phyloP scores from a whole-genome alignment of 2,113 vertebrate genomes.

The Oxyura jamaicensis region DNA sequence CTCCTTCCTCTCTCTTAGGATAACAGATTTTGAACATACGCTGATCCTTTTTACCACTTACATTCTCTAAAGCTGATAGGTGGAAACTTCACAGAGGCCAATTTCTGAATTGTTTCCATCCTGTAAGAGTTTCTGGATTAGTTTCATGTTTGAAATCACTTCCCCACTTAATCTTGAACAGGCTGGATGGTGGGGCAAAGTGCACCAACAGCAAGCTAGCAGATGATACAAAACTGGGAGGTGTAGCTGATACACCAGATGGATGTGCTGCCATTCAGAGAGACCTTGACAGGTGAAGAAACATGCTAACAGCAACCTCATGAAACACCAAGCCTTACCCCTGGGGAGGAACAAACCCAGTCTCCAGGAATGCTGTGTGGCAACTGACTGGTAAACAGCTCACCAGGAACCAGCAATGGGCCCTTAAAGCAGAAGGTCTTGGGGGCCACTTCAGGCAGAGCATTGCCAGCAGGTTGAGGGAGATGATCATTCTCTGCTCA shows the following conservation, averaged over 20 bases:
- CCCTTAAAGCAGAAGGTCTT: background rate
- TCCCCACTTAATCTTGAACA: background rate
- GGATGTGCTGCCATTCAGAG: background rate
- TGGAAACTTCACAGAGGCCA: background rate
- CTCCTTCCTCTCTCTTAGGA: background rate
- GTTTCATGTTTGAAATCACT: background rate
- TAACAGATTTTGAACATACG: background rate
- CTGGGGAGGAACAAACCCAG: background rate
- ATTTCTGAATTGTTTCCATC: background rate
- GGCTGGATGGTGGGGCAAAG: background rate
- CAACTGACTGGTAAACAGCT: background rate
- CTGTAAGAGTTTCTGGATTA: background rate
- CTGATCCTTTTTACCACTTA: background rate
- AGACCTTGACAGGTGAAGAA: background rate
- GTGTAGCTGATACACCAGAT: background rate
- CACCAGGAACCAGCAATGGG: background rate
- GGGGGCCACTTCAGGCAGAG: background rate
- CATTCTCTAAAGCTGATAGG: background rate
- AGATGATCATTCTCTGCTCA: background rate
- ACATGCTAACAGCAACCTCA: background rate
- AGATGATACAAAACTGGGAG: background rate
- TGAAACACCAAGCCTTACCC: background rate
- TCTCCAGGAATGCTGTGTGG: background rate
- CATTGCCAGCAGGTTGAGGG: background rate
- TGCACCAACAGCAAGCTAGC: background rate